Evolutionary conservation across 1,140 invertebrate species (phyloP).

Genomic region (Pseudomyrmex gracilis): DNA sequence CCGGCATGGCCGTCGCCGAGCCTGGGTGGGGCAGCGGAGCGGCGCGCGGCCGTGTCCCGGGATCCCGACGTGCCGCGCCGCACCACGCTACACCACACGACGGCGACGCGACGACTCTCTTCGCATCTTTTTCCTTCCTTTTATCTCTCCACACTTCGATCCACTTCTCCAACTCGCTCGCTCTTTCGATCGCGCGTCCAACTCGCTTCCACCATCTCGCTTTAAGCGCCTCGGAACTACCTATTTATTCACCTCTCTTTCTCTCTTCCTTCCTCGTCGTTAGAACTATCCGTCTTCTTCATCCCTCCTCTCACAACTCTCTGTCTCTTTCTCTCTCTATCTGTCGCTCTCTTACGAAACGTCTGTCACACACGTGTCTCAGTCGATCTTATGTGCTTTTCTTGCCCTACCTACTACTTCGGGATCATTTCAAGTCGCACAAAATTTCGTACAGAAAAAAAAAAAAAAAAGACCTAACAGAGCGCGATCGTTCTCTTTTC

Average conservation of each 20-base stretch:
- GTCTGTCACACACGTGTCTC: slow-evolving; percentile 14
- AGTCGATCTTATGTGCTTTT: not conserved
- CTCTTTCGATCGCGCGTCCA: slow-evolving; percentile 37
- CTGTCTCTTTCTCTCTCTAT: not conserved
- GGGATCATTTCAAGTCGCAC: not conserved
- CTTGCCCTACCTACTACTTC: slow-evolving; percentile 8
- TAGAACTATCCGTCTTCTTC: not conserved
- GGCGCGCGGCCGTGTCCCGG: slow-evolving; percentile 72
- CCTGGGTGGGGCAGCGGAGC: slow-evolving; percentile 78
- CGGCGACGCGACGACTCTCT: not conserved
- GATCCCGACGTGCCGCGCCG: slow-evolving; percentile 59
- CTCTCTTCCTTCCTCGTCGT: not conserved
- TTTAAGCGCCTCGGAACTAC: not conserved
- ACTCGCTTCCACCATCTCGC: slow-evolving; percentile 11
- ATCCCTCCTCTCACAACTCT: not conserved
- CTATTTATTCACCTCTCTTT: slow-evolving; percentile 6
- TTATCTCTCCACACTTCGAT: not conserved
- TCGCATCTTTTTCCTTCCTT: slow-evolving; percentile 7
- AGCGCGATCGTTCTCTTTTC: not conserved
- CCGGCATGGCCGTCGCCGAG: slow-evolving; percentile 71
- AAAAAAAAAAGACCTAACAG: slow-evolving; percentile 46
- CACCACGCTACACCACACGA: slow-evolving; percentile 1
- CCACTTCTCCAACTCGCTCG: slow-evolving; percentile 1
- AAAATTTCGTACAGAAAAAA: slow-evolving; percentile 44
- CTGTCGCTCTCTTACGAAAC: not conserved